Evolutionary conservation across 2,888 invertebrate genomes (phyloP).

Genomic region (Nasonovia ribisnigri): DNA sequence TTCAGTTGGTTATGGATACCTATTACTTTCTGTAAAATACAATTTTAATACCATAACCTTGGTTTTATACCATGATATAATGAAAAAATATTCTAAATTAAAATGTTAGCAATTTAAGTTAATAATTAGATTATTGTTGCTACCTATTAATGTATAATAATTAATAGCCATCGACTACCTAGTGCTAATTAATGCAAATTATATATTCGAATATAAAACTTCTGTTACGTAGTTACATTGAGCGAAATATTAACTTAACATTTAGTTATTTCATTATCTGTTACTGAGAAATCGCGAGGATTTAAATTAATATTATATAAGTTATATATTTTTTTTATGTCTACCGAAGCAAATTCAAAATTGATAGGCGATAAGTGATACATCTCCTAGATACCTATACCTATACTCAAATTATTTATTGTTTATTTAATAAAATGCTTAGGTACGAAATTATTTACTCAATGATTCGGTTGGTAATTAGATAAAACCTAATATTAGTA

Average conservation of each 20-base stretch:
- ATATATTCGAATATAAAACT: neutral
- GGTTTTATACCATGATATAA: neutral
- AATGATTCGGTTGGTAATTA: neutral
- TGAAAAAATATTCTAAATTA: neutral
- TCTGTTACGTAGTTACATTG: neutral
- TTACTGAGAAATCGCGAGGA: neutral
- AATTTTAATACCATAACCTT: neutral
- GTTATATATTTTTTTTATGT: neutral
- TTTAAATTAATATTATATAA: neutral
- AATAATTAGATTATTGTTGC: neutral
- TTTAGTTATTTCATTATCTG: neutral
- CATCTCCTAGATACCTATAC: neutral
- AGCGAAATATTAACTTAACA: neutral
- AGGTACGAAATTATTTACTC: neutral
- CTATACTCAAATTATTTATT: neutral
- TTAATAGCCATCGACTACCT: neutral
- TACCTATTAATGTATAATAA: neutral
- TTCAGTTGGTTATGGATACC: neutral
- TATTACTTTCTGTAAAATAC: neutral
- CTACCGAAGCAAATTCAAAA: neutral
- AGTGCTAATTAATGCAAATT: neutral
- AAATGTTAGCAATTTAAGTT: neutral
- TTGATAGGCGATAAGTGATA: neutral
- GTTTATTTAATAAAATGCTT: neutral
- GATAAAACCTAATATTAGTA: neutral